Evolutionary conservation across 2,113 vertebrate species (phyloP), one percentile per base, ranked within the genome.

Genomic region (Sula dactylatra): DNA sequence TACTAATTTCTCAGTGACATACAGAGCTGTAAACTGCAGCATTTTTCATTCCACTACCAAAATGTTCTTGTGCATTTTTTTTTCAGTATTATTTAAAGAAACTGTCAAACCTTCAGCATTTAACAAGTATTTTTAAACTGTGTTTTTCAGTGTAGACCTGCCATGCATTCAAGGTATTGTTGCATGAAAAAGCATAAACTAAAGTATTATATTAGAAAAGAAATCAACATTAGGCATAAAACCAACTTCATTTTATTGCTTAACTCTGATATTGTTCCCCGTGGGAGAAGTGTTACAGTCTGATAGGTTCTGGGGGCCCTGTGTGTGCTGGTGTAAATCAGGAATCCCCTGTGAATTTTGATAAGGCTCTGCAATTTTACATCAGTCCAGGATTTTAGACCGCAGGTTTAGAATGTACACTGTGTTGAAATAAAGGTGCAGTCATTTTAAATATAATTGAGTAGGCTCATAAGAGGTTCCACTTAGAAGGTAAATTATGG

Each of bases 401-500:
- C 16, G 0, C 42, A 27, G 65, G 92, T 97, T 95, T 88, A 66
- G 50, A 5, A 0, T 78, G 88, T 77, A 62, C 52, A n/a, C 79
- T 62, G 50, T 70, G 74, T 32, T 54, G 78, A 88, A 97, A 96
- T 82, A 95, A 97, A 95, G 96, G 95, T 95, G 71, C 94, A 96
- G 91, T 86, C 91, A 47, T 94, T 96, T 93, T 93, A 95, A 82
- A 94, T 95, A 93, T 95, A 97, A 97, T 95, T 96, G 97, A 97
- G 96, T 89, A 96, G 86, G 81, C 91, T 96, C 66, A 44, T 97
- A 96, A 97, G 96, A 97, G 96, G 91, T 95, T 96, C 94, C 96
- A 97, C 96, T 95, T 97, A 93, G 89, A 93, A 96, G 86, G 95
- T 88, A 96, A 96, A 97, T 97, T 96, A 97, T 85, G 91, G 96